Evolutionary conservation across 1,140 invertebrate species (phyloP).

Genomic region (Ectropis grisescens): DNA sequence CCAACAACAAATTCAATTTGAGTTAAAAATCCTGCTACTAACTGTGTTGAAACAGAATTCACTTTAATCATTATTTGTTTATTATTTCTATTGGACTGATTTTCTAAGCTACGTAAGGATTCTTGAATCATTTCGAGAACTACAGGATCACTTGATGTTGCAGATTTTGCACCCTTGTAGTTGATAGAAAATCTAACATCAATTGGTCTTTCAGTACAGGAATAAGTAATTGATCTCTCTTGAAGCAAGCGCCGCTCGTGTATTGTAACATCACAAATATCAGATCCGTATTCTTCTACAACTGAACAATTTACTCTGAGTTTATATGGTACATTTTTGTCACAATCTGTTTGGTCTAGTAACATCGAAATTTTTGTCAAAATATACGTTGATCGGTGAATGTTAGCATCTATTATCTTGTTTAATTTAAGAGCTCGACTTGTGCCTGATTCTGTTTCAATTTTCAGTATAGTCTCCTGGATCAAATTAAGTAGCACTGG

Average conservation of each 20-base stretch:
- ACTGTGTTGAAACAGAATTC: conserved; percentile 26
- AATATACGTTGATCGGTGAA: conserved; percentile 25
- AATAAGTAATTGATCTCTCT: conserved; percentile 22
- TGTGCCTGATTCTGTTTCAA: conserved; percentile 25
- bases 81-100: conserved; percentile 29
- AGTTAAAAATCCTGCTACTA: conserved; percentile 44
- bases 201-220: conserved; percentile 22
- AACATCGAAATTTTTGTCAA: conserved; percentile 28
- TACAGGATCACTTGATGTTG: conserved; percentile 21
- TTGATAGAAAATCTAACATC: conserved; percentile 22
- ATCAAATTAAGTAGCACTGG: conserved; percentile 21
- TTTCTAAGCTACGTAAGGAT: conserved; percentile 30
- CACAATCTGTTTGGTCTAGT: conserved; percentile 34
- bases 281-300: conserved; percentile 21
- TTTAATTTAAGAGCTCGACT: conserved; percentile 25
- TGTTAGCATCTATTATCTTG: conserved; percentile 30
- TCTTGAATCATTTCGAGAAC: conserved; percentile 28
- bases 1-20: conserved; percentile 63
- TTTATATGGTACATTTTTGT: conserved; percentile 14
- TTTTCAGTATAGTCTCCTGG: conserved; percentile 27
- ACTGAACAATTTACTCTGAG: conserved; percentile 27
- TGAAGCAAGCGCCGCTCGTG: conserved; percentile 26
- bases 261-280: conserved; percentile 33
- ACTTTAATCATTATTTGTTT: conserved; percentile 36
- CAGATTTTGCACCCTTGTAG: conserved; percentile 4